phyloP scores from a whole-genome alignment of 2,888 invertebrate genomes.

The Agelastica alni region DNA sequence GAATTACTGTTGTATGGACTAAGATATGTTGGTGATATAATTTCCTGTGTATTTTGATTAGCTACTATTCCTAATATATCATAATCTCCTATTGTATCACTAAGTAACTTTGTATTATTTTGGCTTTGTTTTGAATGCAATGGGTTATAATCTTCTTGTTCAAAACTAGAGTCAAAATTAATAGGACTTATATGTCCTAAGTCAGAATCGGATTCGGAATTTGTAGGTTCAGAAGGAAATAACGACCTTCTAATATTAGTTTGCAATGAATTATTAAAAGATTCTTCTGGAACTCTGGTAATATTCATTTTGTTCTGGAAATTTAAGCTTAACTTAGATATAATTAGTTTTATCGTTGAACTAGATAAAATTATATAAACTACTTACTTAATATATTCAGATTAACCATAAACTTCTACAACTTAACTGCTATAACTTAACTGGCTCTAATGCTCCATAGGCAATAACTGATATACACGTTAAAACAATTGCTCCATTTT shows the following conservation, averaged over 20 bases:
- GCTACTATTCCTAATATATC: conserved; percentile 37
- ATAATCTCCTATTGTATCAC: conserved; percentile 32
- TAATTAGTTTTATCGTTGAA: no score
- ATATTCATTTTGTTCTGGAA: conserved; percentile 12
- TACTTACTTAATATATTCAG: no score
- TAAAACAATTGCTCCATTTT: no score
- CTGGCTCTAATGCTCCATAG: no score
- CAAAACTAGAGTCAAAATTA: conserved; percentile 49
- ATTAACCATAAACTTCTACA: no score
- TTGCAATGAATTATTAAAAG: not conserved
- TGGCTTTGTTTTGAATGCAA: conserved; percentile 14
- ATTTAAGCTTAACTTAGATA: no score
- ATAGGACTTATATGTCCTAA: conserved; percentile 64
- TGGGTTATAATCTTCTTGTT: conserved; percentile 26
- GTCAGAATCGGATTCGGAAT: conserved; percentile 57
- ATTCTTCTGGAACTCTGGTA: not conserved
- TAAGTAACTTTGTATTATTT: conserved; percentile 25
- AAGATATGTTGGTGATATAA: conserved; percentile 40
- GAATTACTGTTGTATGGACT: conserved; percentile 34
- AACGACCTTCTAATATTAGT: conserved; percentile 65
- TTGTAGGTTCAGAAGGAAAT: conserved; percentile 56
- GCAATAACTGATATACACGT: no score
- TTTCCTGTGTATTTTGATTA: conserved; percentile 27
- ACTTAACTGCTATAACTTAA: no score
- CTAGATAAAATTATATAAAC: no score